Evolutionary conservation across 2,888 invertebrate species (phyloP), one percentile per base, ranked within the genome.

Genomic region (Diplazon laetatorius): DNA sequence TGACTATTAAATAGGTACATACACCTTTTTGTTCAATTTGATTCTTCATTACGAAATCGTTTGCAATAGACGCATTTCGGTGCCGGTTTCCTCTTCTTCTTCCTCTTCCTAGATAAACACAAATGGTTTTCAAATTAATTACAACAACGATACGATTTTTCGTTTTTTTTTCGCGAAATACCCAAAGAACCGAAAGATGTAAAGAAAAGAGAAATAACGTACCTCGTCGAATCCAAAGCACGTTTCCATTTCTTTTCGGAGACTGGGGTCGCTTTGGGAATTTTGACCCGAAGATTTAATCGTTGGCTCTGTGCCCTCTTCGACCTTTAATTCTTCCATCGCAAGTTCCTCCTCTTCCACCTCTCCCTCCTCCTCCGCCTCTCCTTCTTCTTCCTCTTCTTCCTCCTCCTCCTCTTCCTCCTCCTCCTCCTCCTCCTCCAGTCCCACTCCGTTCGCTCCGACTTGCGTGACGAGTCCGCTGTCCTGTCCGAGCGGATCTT

Each of bases 191-290:
- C n/a, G n/a, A n/a, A n/a, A n/a, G n/a, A n/a, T n/a, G n/a, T n/a
- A n/a, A n/a, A n/a, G n/a, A n/a, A n/a, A n/a, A n/a, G n/a, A n/a
- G n/a, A n/a, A n/a, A n/a, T 69, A 62, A 42, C 37, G 92, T 88
- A 95, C 96, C 84, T 93, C 93, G 90, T 96, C 96, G 91, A 97
- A 96, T 1, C 96, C 96, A 83, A 97, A 97, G 90, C 96, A 97
- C 16, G 94, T 94, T 87, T 95, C 94, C 91, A 96, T 95, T 80
- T 96, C 96, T 84, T 94, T 94, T 84, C 91, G 88, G 20, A 91
- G 76, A 71, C 90, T 89, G 0, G 90, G 83, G 82, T 90, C 89
- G 57, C 76, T 85, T 70, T 86, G 89, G 2, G 85, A 65, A 52
- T 80, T 83, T 37, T 87, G 87, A 46, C 83, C 77, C 4, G 82